Evolutionary conservation across 1,140 invertebrate genomes (phyloP), one percentile per base, ranked within the genome.

Genomic region (Tenebrio molitor): DNA sequence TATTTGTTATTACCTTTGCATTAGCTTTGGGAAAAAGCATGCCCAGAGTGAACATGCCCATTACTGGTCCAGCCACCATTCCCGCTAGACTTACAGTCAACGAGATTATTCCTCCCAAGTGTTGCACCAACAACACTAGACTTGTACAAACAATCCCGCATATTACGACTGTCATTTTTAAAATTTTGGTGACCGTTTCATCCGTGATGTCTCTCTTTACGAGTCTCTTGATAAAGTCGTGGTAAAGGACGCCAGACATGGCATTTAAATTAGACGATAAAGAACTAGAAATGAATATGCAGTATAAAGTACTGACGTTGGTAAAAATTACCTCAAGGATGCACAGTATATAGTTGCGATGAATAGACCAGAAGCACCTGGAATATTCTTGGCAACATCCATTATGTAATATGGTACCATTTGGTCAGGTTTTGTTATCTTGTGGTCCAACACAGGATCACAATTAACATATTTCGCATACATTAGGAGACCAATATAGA

Each of bases 401-500:
- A 89, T 85, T 1, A 89, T 86, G 77, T 85, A 88, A 41, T 83
- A 83, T 2, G 87, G 87, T 16, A 88, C 77, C 1, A 88, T 71
- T 80, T 89, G 82, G 75, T 84, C 84, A 50, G 74, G 72, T 46
- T 83, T 85, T 53, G 72, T 34, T 1, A 86, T 80, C 81, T 87
- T 86, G 75, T 88, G 84, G 3, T 86, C 85, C 15, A 81, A 75
- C 17, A 93, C 79, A 0, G 92, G 92, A 83, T 94, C 92, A 80
- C 92, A 94, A 12, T 89, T 84, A 36, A 86, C 81, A 79, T 93
- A 94, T 14, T 88, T 86, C 0, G 90, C 90, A 76, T 89, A 93
- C 73, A 94, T 89, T 0, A 92, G 87, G n/a, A 93, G 84, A 14
- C 93, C 93, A 8, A 85, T 88, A 19, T 88, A 85, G 62, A 86